Evolutionary conservation across 2,888 invertebrate species (phyloP).

Genomic region (Muscina levida): DNA sequence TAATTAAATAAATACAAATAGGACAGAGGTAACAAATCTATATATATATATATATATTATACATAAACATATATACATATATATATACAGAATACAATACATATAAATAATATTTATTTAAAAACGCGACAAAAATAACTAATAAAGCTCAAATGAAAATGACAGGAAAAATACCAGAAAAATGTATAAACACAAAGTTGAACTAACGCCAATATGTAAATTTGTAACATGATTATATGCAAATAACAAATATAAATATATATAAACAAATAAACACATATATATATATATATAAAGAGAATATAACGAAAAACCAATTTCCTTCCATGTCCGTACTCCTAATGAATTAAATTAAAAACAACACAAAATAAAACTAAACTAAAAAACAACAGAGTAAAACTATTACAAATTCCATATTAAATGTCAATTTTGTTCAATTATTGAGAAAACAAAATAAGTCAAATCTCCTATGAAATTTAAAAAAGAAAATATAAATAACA

Average conservation of each 20-base stretch:
- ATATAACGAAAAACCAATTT: conserved; percentile 26
- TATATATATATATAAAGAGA: conserved; percentile 35
- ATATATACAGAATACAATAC: conserved; percentile 27
- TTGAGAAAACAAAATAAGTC: conserved; percentile 36
- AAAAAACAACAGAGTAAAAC: no score
- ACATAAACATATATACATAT: conserved; percentile 19
- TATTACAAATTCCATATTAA: conserved; percentile 36
- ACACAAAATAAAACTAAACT: conserved; percentile 17
- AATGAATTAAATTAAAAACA: conserved; percentile 37
- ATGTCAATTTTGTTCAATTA: conserved; percentile 71
- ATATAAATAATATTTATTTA: conserved; percentile 40
- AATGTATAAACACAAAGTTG: not conserved
- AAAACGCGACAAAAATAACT: conserved; percentile 34
- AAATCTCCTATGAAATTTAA: not conserved
- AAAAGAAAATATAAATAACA: conserved; percentile 35
- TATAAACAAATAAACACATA: conserved; percentile 15
- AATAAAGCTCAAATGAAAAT: conserved; percentile 23
- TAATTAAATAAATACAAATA: conserved; percentile 37
- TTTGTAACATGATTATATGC: conserved; percentile 56
- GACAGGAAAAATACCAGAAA: conserved; percentile 24
- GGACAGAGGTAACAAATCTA: conserved; percentile 21
- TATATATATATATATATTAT: conserved; percentile 4
- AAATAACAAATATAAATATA: no score
- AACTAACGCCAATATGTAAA: conserved; percentile 50
- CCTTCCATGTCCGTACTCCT: conserved; percentile 22